Base-by-base conservation (phyloP, 2,113 vertebrate genomes). In the Muscicapa adusta region DNA sequence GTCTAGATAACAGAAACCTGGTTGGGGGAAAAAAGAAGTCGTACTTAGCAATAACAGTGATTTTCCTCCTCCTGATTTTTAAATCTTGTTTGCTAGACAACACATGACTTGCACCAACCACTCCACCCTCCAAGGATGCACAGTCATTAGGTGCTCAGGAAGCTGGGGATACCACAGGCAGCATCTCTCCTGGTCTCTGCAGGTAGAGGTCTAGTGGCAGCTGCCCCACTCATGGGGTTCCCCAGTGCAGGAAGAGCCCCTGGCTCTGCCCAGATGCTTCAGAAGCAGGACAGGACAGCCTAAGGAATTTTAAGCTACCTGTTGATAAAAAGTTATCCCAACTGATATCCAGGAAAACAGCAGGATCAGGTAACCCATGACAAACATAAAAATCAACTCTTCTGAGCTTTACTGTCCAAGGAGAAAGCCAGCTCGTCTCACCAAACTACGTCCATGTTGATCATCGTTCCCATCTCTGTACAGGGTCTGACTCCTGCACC, bases 241-340 rank as follows among this genome's bases (percentile, higher is more conserved):
- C 26, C 20, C 2, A 0, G 4, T 2, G 2, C 0, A 2, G 25
- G 28, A 60, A 43, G 23, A 13, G 5, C 5, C 38, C 53, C 65
- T 9, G 2, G 34, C 11, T 71, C 43, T 54, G 48, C 38, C 58
- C 34, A 36, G 18, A 22, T 10, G 5, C 29, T 47, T 2, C 17
- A 20, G 4, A 71, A 36, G 47, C 22, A n/a, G 31, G 0, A 0
- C 15, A 34, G 34, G 60, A 43, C 20, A 66, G 42, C 7, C 20
- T 29, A 20, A 85, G 15, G 19, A 75, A 66, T n/a, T 66, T n/a
- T 36, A 65, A 62, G 26, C 45, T 47, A 40, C 23, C 42, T 74
- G 22, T 33, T 9, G 3, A 58, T 42, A 62, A 93, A 38, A 53
- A 56, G 19, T 15, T 38, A 74, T 19, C 29, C 57, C 43, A 87